Evolutionary conservation across 2,888 invertebrate genomes (phyloP), one percentile per base, ranked within the genome.

Genomic region (Tenthredo scrophulariae): DNA sequence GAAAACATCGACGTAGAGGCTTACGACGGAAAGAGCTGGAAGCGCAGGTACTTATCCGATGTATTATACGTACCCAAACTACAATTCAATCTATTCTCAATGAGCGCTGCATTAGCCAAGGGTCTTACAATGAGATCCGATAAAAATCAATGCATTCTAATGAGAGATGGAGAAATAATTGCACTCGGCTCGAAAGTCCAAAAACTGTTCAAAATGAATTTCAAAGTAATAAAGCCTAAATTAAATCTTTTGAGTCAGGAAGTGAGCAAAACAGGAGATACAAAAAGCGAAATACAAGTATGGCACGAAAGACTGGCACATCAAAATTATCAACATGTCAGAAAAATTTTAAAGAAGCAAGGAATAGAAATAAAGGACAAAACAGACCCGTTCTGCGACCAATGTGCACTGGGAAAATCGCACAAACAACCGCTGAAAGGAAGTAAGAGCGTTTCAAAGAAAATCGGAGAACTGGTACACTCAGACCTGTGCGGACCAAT

Each of bases 261-360:
- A 79, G 79, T 58, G n/a, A n/a, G n/a, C n/a, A n/a, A n/a, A 5
- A 33, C 29, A 15, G 54, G 2, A 3, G 33, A n/a, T 2, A 40
- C 5, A 50, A 58, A 50, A 6, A n/a, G 58, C 13, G 79, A 58
- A 33, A 1, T 79, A 2, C 29, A 58, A 26, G 15, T 50, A 33
- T 79, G 79, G 79, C 79, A 79, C 9, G 79, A 79, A 9, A 79
- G 50, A 54, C 79, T 79, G 1, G 79, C 79, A 26, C 54, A 79
- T 50, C 79, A 79, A 58, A 50, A 79, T 18, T 33, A 50, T 6
- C 54, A 4, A 2, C 79, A 79, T 58, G 58, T 54, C 46, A 50
- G 58, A 10, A 15, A 79, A 50, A n/a, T 79, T 6, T 26, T 79
- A 2, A 15, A 18, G 15, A 2, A 46, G 1, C 33, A 58, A 3